Percentiles rank a stretch among this genome's conserved stretches.
Conservation (phyloP, 2,888 invertebrate species). For the Aromia moschata region DNA sequence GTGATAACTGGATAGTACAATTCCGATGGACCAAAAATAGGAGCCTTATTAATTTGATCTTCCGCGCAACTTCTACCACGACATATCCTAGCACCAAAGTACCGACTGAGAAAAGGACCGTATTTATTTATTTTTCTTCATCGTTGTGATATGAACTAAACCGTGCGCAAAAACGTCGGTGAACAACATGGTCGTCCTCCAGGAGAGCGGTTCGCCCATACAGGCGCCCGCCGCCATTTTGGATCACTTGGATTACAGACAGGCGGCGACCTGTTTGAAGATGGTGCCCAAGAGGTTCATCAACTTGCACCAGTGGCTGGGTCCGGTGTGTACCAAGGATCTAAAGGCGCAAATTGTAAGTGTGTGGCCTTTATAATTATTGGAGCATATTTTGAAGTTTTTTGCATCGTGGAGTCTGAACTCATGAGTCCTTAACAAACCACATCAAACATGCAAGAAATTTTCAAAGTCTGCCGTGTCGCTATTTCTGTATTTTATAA, state of each 20-base stretch:
- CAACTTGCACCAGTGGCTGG: slow-evolving; percentile 90
- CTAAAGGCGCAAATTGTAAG: slow-evolving; percentile 82
- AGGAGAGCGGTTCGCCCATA: slow-evolving; percentile 71
- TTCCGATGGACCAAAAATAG: slow-evolving; percentile 42
- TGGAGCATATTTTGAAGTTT: no score
- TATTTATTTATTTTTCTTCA: slow-evolving; percentile 15
- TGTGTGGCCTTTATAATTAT: no score
- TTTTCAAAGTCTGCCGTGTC: no score
- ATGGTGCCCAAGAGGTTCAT: slow-evolving; percentile 91
- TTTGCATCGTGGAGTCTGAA: no score
- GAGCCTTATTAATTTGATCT: slow-evolving; percentile 40
- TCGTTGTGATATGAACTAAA: slow-evolving; percentile 37
- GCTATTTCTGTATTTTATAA: no score
- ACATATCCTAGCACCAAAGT: slow-evolving; percentile 36
- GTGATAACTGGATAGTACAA: slow-evolving; percentile 46
- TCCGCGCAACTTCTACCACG: slow-evolving; percentile 26
- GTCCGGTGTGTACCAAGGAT: slow-evolving; percentile 83
- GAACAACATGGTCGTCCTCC: slow-evolving; percentile 71
- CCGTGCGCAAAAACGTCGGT: slow-evolving; percentile 32
- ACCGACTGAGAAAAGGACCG: slow-evolving; percentile 20
- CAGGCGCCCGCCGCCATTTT: slow-evolving; percentile 70
- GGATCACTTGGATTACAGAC: slow-evolving; percentile 81
- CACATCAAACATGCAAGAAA: no score
- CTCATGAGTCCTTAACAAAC: no score
- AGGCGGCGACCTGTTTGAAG: slow-evolving; percentile 85